These are phyloP conservation scores for Acipenser transmontanus DNA, from an alignment of 2,797 vertebrate genomes.

Conservation along the genomic window DNA sequence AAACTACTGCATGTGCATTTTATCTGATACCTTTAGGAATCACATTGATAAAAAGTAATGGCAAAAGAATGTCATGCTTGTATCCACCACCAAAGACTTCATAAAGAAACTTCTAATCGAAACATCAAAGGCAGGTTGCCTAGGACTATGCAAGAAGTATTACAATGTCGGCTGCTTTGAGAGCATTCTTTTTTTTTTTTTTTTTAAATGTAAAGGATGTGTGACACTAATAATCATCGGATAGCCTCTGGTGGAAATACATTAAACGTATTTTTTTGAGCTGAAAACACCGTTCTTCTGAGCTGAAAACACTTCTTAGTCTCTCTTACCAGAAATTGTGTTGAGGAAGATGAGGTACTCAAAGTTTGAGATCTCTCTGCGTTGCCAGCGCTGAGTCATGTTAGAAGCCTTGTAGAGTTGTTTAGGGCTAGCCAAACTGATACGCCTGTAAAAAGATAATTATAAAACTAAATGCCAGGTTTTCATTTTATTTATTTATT, in stretches of 20 bases:
- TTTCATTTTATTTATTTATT: too few species aligned
- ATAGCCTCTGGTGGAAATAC: background rate
- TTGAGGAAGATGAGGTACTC: conserved; percentile 95
- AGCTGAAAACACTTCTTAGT: background rate
- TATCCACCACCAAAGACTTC: background rate
- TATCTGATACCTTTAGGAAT: too few species aligned
- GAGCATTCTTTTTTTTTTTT: too few species aligned
- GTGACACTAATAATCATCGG: background rate
- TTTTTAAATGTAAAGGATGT: background rate
- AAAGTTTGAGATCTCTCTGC: conserved; percentile 96
- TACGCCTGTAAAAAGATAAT: conserved; percentile 69
- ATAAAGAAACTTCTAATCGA: background rate
- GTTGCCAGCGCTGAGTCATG: conserved; percentile 95
- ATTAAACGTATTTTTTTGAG: background rate
- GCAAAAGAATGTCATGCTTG: background rate
- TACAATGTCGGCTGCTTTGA: background rate
- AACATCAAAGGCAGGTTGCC: background rate
- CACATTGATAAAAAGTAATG: too few species aligned
- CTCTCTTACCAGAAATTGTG: conserved; percentile 72
- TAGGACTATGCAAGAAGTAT: background rate
- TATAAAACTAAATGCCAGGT: conserved; percentile 18
- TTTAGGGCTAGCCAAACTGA: conserved; percentile 86
- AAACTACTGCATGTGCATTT: too few species aligned
- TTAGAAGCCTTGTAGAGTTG: conserved; percentile 95
- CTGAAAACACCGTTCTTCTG: background rate